Evolutionary conservation across 2,797 vertebrate genomes (phyloP).

Genomic region (Danio kyathit): DNA sequence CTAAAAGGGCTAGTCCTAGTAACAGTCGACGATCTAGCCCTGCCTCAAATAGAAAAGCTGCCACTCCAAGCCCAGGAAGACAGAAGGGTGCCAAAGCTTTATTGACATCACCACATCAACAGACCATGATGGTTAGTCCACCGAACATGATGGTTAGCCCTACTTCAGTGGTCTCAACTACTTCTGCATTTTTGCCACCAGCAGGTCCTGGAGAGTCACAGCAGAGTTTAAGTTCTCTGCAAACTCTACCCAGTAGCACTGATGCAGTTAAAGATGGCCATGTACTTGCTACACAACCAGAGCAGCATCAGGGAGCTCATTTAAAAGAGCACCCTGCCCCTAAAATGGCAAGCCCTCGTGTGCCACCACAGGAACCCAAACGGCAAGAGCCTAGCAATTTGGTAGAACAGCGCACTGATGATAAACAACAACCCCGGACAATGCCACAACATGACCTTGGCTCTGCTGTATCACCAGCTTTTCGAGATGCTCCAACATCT

Average conservation of each 20-base stretch:
- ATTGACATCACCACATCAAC: constrained; percentile 82
- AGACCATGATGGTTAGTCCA: constrained; percentile 81
- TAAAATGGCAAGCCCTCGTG: constrained; percentile 79
- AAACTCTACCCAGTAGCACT: constrained; percentile 73
- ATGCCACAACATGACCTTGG: constrained; percentile 80
- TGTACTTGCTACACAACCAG: constrained; percentile 73
- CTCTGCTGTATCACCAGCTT: constrained; percentile 79
- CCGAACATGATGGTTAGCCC: constrained; percentile 86
- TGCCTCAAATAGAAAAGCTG: constrained; percentile 93
- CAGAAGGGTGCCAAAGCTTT: constrained; percentile 91
- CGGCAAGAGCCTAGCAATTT: constrained; percentile 83
- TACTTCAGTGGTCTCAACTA: constrained; percentile 79
- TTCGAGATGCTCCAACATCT: constrained; percentile 90
- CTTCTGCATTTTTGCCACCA: constrained; percentile 77
- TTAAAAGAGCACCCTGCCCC: constrained; percentile 83
- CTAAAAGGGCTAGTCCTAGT: constrained; percentile 94
- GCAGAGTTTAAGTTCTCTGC: constrained; percentile 79
- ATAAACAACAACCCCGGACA: constrained; percentile 68
- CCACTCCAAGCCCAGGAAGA: constrained; percentile 94
- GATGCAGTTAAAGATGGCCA: constrained; percentile 84
- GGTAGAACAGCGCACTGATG: constrained; percentile 79
- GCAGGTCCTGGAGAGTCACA: constrained; percentile 75
- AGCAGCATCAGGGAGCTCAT: constrained; percentile 80
- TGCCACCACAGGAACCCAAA: constrained; percentile 61
- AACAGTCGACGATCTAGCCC: constrained; percentile 95